Percentiles rank a stretch among this genome's conserved stretches.
Evolutionary conservation across 2,113 vertebrate species (phyloP).

Genomic region (Psephotus haematonotus): DNA sequence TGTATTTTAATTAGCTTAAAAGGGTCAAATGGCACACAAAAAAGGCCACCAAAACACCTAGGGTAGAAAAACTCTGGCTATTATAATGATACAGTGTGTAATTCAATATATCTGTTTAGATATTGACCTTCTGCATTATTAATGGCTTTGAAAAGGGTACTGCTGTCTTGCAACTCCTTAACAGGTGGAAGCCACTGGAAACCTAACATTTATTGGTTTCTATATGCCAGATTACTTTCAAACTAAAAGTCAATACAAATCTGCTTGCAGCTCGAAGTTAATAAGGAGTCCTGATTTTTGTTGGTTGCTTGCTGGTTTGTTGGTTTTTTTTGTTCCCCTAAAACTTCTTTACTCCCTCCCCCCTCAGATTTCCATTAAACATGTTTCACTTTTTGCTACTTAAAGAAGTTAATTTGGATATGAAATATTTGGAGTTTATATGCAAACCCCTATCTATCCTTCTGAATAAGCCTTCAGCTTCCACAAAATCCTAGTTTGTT

Average conservation of each 20-base stretch:
- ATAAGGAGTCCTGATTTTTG: neutral
- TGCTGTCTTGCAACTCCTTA: conserved; percentile 31
- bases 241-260: neutral
- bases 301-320: neutral
- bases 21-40: neutral
- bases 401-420: neutral
- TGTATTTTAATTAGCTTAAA: conserved; percentile 33
- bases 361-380: neutral
- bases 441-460: neutral
- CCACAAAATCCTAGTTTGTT: neutral
- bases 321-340: neutral
- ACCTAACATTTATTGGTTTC: conserved; percentile 45
- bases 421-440: neutral
- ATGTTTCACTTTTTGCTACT: neutral
- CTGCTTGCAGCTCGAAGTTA: neutral
- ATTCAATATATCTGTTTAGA: conserved; percentile 53
- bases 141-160: conserved; percentile 49
- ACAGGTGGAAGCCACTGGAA: conserved; percentile 48
- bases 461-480: neutral
- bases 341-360: neutral
- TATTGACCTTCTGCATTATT: conserved; percentile 59
- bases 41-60: neutral
- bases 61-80: neutral
- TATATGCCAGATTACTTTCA: conserved; percentile 16
- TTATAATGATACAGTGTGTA: conserved; percentile 13